These are phyloP conservation scores for Dufourea novaeangliae DNA, from an alignment of 1,140 invertebrate species.

Conservation along the genomic window DNA sequence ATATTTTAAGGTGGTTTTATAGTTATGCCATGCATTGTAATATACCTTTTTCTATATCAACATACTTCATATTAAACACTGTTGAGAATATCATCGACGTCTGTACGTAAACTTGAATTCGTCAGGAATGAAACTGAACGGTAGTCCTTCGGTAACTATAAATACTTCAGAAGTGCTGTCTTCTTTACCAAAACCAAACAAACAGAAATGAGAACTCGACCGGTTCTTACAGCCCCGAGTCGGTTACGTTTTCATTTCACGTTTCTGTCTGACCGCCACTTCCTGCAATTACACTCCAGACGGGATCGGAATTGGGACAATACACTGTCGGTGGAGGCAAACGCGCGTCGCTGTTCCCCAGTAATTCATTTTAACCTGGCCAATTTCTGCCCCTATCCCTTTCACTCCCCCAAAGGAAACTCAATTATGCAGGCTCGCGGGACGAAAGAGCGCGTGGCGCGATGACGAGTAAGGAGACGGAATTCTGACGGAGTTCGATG, in stretches of 20 bases:
- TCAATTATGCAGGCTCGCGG: constrained; percentile 38
- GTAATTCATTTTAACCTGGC: constrained; percentile 60
- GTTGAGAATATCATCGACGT: no score
- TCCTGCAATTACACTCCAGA: constrained; percentile 30
- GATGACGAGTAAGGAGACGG: constrained; percentile 46
- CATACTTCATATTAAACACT: no score
- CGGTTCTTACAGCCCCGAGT: no score
- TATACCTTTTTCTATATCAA: no score
- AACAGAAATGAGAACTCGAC: background rate
- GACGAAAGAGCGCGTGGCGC: constrained; percentile 38
- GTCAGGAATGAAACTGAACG: no score
- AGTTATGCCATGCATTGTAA: no score
- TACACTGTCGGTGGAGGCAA: background rate
- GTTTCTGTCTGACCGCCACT: constrained; percentile 5
- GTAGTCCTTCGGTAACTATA: constrained; percentile 53
- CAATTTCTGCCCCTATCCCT: constrained; percentile 33
- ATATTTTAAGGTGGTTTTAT: no score
- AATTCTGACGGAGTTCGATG: constrained; percentile 34
- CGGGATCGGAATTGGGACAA: constrained; percentile 35
- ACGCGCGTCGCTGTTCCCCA: constrained; percentile 28
- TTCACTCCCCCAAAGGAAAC: constrained; percentile 17
- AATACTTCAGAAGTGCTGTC: background rate
- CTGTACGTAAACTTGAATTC: no score
- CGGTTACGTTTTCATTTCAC: background rate
- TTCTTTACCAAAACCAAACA: no score